Percentiles rank a stretch among this genome's conserved stretches.
Evolutionary conservation across 2,797 vertebrate genomes (phyloP).

Genomic region (Aratinga solstitialis): DNA sequence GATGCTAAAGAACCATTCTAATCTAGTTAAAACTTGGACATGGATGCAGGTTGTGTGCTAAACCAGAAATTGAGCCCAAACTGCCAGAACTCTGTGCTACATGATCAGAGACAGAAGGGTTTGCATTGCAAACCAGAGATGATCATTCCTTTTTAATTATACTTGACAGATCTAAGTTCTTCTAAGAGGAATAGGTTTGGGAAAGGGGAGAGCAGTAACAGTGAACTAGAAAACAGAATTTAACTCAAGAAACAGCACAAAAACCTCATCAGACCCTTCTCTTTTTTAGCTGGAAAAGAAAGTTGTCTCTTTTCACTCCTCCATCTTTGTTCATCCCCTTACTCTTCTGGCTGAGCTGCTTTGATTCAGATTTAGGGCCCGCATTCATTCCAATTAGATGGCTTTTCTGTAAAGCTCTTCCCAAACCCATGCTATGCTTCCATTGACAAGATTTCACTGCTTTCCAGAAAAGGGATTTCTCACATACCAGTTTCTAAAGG

Average conservation of each 20-base stretch:
- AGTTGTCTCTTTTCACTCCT: not conserved
- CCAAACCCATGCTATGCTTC: not conserved
- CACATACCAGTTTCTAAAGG: not conserved
- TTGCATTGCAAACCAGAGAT: not conserved
- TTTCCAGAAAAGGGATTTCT: conserved; percentile 5
- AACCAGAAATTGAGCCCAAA: not conserved
- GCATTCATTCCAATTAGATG: not conserved
- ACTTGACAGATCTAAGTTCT: not conserved
- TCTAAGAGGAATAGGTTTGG: not conserved
- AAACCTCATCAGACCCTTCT: not conserved
- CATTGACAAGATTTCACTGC: not conserved
- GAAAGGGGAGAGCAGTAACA: not conserved
- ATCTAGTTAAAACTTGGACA: not conserved
- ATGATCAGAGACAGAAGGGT: not conserved
- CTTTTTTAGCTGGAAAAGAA: not conserved
- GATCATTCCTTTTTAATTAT: conserved; percentile 28
- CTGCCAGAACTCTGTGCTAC: not conserved
- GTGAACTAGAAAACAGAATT: not conserved
- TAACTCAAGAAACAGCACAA: not conserved
- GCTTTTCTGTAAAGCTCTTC: conserved; percentile 2
- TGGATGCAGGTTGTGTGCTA: not conserved
- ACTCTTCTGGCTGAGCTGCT: not conserved
- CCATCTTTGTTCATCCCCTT: not conserved
- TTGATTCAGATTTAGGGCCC: conserved; percentile 12
- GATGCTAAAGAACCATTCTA: not conserved